phyloP scores from a whole-genome alignment of 2,797 vertebrate species.

The Prunella strophiata region DNA sequence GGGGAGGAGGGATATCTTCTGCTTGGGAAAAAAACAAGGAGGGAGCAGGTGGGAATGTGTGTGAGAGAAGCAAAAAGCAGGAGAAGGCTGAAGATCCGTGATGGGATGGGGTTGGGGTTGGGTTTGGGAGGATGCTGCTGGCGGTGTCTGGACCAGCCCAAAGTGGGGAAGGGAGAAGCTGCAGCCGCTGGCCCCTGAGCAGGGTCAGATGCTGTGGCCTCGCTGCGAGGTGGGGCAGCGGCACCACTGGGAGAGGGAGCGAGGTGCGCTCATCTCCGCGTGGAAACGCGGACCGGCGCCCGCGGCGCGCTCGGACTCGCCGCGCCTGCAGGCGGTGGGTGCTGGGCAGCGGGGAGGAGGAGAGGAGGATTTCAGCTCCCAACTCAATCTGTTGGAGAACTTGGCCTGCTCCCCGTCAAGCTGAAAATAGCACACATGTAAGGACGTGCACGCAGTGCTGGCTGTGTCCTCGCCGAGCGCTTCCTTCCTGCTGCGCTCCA shows the following conservation, averaged over 20 bases:
- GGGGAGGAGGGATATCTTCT: neutral
- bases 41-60: accelerated
- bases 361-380: conserved; percentile 34
- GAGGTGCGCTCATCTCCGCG: accelerated
- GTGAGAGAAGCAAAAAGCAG: accelerated
- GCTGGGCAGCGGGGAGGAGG: conserved; percentile 16
- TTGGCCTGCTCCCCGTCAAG: conserved; percentile 50
- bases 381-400: conserved; percentile 60
- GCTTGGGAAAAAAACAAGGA: accelerated
- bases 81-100: neutral
- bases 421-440: conserved; percentile 68
- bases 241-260: accelerated
- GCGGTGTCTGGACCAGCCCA: accelerated
- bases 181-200: neutral
- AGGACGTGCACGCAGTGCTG: conserved; percentile 8
- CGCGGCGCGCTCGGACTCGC: neutral
- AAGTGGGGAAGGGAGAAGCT: neutral
- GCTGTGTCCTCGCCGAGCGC: conserved; percentile 10
- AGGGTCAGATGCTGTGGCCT: neutral
- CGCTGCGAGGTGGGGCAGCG: accelerated
- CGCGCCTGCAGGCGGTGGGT: neutral
- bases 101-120: neutral
- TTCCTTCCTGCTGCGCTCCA: conserved; percentile 49
- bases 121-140: neutral
- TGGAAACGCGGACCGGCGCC: accelerated